Percentiles rank a stretch among this genome's conserved stretches.
These are phyloP conservation scores for Chelonus formosanus DNA, from an alignment of 2,888 invertebrate species.

Conservation along the genomic window DNA sequence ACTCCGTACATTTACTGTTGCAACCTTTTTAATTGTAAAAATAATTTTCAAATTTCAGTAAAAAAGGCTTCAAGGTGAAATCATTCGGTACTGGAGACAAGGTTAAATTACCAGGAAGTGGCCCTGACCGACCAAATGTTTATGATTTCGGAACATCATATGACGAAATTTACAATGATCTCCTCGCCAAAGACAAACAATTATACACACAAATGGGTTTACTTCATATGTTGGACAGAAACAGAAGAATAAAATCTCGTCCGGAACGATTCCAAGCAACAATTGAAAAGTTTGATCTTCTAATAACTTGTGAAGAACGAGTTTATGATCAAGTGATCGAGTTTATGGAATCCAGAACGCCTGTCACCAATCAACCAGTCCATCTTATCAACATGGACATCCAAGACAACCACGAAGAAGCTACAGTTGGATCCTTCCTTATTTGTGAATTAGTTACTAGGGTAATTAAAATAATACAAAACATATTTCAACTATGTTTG, in stretches of 20 bases:
- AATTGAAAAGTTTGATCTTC: slow-evolving; percentile 90
- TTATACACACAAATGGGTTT: slow-evolving; percentile 98
- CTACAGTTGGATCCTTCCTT: slow-evolving; percentile 96
- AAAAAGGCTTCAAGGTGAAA: slow-evolving; percentile 95
- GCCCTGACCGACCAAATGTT: slow-evolving; percentile 93
- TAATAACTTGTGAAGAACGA: slow-evolving; percentile 97
- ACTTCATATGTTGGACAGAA: slow-evolving; percentile 97
- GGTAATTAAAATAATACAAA: slow-evolving; percentile 66
- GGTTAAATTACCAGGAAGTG: slow-evolving; percentile 95
- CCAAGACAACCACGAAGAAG: slow-evolving; percentile 99
- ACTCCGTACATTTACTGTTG: too few species aligned
- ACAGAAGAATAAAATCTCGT: slow-evolving; percentile 90
- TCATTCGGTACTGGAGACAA: slow-evolving; percentile 95
- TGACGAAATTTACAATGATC: slow-evolving; percentile 94
- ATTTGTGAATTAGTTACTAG: slow-evolving; percentile 94
- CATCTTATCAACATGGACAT: slow-evolving; percentile 99
- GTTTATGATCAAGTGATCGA: slow-evolving; percentile 98
- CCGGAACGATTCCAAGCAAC: slow-evolving; percentile 95
- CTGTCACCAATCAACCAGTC: slow-evolving; percentile 84
- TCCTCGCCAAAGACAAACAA: slow-evolving; percentile 87
- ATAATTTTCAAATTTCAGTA: slow-evolving; percentile 68
- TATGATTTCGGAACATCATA: slow-evolving; percentile 97
- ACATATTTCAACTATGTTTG: neutral
- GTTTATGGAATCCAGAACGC: slow-evolving; percentile 85
- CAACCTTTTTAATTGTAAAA: neutral